Evolutionary conservation across 2,113 vertebrate species (phyloP).

Genomic region (Athene cunicularia): DNA sequence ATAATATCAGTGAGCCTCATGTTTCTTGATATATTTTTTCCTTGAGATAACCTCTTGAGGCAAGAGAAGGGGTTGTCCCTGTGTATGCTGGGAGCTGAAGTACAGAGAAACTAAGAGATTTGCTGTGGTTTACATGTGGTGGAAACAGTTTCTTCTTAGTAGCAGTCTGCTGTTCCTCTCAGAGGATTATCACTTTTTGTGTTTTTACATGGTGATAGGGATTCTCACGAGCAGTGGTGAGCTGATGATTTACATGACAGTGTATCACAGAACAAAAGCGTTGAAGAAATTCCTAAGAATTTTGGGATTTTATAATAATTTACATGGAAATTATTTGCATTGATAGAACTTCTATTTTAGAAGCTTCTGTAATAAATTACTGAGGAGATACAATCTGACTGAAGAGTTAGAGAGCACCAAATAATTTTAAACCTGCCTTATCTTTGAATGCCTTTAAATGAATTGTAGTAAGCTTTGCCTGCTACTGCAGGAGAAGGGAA

Average conservation of each 20-base stretch:
- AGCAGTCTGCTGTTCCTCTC: background rate
- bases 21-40: background rate
- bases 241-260: background rate
- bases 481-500: background rate
- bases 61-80: background rate
- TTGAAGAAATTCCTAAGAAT: background rate
- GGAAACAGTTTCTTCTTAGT: background rate
- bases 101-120: background rate
- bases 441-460: background rate
- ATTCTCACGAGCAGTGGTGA: background rate
- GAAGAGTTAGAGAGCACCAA: background rate
- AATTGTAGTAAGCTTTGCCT: background rate
- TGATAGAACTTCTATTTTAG: background rate
- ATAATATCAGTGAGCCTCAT: accelerated
- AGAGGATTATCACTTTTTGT: background rate
- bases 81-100: background rate
- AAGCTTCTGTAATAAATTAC: background rate
- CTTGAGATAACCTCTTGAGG: background rate
- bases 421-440: background rate
- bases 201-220: background rate
- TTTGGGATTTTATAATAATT: background rate
- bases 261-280: background rate
- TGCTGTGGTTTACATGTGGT: accelerated
- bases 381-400: background rate
- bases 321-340: background rate